Percentiles rank a stretch among this genome's conserved stretches.
Evolutionary conservation across 2,888 invertebrate genomes (phyloP).

Genomic region (Ophioninae sp.): DNA sequence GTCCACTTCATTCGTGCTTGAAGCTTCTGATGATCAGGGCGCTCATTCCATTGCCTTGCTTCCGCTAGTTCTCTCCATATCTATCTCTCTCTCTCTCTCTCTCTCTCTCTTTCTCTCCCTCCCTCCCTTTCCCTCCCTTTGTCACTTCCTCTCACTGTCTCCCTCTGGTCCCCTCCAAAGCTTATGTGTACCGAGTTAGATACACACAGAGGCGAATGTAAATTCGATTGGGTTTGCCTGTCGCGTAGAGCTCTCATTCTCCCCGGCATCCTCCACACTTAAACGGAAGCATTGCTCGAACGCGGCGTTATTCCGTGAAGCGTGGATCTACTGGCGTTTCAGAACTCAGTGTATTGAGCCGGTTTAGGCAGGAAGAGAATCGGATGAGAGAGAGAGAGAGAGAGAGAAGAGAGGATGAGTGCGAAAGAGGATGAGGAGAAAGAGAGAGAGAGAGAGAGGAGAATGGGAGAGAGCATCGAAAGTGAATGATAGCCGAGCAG

Average conservation of each 20-base stretch:
- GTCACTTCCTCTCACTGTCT: conserved; percentile 5
- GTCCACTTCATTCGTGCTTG: conserved; percentile 26
- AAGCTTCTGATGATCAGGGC: conserved; percentile 18
- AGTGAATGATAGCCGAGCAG: conserved; percentile 58
- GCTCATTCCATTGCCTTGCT: conserved; percentile 10
- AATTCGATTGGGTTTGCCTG: conserved; percentile 61
- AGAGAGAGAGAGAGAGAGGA: conserved; percentile 44
- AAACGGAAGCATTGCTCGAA: conserved; percentile 44
- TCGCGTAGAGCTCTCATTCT: conserved; percentile 44
- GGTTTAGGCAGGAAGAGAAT: conserved; percentile 50
- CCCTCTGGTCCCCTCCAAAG: conserved; percentile 15
- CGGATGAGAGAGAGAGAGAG: conserved; percentile 19
- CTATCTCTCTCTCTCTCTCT: conserved; percentile 18
- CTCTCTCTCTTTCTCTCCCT: conserved; percentile 1
- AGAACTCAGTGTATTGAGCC: conserved; percentile 25
- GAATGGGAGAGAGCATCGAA: conserved; percentile 26
- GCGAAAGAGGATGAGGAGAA: conserved; percentile 30
- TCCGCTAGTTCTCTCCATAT: neutral
- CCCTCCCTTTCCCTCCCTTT: neutral
- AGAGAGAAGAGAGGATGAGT: conserved; percentile 31
- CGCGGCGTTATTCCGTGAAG: conserved; percentile 45
- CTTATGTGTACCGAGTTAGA: conserved; percentile 55
- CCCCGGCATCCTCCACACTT: conserved; percentile 8
- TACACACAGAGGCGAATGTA: conserved; percentile 61
- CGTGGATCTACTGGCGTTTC: conserved; percentile 39